Conservation (phyloP, 2,888 invertebrate species). For the Rhodophaea formosa region DNA sequence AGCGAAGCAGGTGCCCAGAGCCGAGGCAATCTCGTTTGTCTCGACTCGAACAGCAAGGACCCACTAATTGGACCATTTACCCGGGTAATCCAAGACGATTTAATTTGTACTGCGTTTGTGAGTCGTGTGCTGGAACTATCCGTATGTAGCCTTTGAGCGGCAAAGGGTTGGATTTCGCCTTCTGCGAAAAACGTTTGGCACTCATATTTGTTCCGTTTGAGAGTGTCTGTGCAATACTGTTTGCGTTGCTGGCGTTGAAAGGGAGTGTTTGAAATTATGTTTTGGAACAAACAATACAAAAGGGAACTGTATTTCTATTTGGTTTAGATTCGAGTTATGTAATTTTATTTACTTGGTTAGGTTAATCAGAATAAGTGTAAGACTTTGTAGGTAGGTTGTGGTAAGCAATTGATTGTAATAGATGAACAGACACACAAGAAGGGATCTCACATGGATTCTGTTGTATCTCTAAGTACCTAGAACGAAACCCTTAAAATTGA, state of each 20-base stretch:
- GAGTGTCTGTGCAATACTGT: not conserved
- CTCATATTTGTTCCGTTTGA: slow-evolving; percentile 5
- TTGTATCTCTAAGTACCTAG: too few relatives aligned
- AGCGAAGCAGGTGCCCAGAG: slow-evolving; percentile 59
- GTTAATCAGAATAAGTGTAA: too few relatives aligned
- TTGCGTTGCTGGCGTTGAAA: not conserved
- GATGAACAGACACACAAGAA: too few relatives aligned
- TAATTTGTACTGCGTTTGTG: slow-evolving; percentile 60
- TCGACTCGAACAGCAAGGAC: slow-evolving; percentile 49
- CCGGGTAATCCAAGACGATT: slow-evolving; percentile 70
- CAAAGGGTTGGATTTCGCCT: slow-evolving; percentile 10
- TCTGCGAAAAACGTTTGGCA: not conserved
- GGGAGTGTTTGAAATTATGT: not conserved
- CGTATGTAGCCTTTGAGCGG: slow-evolving; percentile 9
- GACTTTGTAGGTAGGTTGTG: too few relatives aligned
- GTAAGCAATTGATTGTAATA: too few relatives aligned
- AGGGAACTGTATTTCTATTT: too few relatives aligned
- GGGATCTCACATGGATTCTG: too few relatives aligned
- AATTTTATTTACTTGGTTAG: too few relatives aligned
- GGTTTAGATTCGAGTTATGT: too few relatives aligned
- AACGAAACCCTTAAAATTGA: too few relatives aligned
- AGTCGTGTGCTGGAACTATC: slow-evolving; percentile 1
- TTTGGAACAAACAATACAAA: not conserved
- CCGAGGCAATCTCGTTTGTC: slow-evolving; percentile 69
- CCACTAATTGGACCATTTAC: slow-evolving; percentile 75